phyloP scores from a whole-genome alignment of 2,113 vertebrate genomes.

The Jaculus jaculus region DNA sequence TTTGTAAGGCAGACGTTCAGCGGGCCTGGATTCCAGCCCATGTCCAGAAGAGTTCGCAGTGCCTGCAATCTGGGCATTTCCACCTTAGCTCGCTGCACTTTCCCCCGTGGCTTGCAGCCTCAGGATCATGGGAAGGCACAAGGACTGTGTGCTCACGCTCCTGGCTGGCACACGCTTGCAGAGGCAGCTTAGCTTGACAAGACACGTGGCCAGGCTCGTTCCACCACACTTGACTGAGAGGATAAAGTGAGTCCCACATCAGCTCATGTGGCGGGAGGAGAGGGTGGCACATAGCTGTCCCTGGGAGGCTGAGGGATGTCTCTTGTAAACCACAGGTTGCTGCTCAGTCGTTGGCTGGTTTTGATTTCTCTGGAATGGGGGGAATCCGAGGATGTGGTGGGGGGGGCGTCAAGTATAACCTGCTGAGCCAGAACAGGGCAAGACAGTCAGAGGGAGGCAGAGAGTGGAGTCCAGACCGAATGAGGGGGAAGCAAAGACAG shows the following conservation, averaged over 20 bases:
- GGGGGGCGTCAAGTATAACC: neutral
- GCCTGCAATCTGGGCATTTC: neutral
- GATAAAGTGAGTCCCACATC: neutral
- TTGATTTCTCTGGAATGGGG: neutral
- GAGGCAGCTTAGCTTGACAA: neutral
- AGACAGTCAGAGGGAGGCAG: neutral
- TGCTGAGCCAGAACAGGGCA: neutral
- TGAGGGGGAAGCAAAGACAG: neutral
- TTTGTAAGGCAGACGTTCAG: neutral
- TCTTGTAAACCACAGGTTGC: neutral
- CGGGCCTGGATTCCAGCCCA: neutral
- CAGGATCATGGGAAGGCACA: neutral
- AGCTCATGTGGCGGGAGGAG: neutral
- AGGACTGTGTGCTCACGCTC: too few species aligned
- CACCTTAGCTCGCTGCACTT: slow-evolving; percentile 35
- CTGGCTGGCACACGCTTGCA: neutral
- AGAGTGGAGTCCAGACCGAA: neutral
- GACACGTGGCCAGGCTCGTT: neutral
- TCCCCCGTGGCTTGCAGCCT: slow-evolving; percentile 20
- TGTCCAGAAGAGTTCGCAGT: accelerated
- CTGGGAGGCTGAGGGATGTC: neutral
- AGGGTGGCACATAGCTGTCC: neutral
- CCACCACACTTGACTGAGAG: neutral
- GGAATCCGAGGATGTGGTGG: neutral
- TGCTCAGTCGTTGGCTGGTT: neutral